Evolutionary conservation across 2,797 vertebrate species (phyloP).

Genomic region (Platalea minor): DNA sequence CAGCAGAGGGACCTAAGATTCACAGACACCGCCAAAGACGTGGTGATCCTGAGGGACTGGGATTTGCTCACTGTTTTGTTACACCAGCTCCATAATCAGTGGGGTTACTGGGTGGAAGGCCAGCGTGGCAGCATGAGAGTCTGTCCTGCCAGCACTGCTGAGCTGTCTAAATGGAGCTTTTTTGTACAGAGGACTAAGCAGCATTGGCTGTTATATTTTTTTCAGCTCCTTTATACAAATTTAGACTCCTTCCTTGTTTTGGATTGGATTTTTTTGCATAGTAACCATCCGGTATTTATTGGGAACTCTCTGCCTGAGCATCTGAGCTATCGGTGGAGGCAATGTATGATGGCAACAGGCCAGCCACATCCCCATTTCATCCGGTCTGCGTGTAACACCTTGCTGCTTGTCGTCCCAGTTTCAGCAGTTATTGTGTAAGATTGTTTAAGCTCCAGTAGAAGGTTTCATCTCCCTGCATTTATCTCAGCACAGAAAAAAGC

Average conservation of each 20-base stretch:
- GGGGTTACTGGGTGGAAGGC: background rate
- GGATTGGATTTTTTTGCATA: background rate
- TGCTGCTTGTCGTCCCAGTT: background rate
- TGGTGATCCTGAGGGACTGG: background rate
- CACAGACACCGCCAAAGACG: background rate
- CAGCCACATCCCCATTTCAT: background rate
- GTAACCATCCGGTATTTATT: background rate
- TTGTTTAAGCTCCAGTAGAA: background rate
- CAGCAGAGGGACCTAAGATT: slow-evolving; percentile 25
- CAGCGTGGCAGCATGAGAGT: background rate
- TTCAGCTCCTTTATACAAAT: background rate
- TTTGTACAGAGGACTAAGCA: background rate
- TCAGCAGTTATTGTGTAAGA: background rate
- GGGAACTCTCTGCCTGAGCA: background rate
- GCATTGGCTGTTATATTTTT: accelerated
- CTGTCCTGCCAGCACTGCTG: background rate
- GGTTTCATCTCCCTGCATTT: background rate
- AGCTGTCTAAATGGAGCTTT: background rate
- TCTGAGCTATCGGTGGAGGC: background rate
- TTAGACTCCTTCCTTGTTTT: background rate
- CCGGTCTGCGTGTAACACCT: background rate
- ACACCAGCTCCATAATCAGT: background rate
- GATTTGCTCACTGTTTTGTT: background rate
- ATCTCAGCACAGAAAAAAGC: background rate
- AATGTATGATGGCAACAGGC: background rate